These are phyloP conservation scores for Psephotus haematonotus DNA, from an alignment of 2,113 vertebrate species.

Conservation along the genomic window DNA sequence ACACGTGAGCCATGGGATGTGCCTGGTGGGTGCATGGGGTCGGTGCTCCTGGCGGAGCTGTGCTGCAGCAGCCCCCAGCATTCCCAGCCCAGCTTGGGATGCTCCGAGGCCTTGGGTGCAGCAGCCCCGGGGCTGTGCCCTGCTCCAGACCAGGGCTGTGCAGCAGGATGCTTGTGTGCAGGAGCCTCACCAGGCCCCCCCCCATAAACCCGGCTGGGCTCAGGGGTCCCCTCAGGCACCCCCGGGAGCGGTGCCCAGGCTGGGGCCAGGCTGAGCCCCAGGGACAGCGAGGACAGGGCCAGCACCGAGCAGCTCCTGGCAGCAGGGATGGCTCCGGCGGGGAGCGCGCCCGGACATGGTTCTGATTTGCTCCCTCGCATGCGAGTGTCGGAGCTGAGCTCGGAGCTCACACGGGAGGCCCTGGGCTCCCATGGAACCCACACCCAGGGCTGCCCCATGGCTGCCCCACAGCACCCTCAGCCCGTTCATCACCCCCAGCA, in stretches of 20 bases:
- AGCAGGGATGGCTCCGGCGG: not conserved
- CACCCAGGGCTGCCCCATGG: fast-evolving
- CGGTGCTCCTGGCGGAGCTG: not conserved
- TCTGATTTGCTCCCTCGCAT: not conserved
- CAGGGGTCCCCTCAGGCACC: not conserved
- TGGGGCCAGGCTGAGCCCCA: no score
- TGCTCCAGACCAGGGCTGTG: not conserved
- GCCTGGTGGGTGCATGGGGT: not conserved
- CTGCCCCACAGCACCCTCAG: not conserved
- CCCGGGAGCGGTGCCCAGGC: fast-evolving
- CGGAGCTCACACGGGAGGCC: not conserved
- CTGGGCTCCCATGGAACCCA: not conserved
- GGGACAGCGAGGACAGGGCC: not conserved
- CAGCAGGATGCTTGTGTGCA: fast-evolving
- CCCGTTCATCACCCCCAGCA: not conserved
- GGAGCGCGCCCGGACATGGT: not conserved
- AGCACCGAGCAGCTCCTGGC: not conserved
- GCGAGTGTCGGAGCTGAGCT: not conserved
- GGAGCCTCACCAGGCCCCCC: not conserved
- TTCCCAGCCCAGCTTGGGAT: not conserved
- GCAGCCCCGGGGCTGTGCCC: fast-evolving
- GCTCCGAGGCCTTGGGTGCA: fast-evolving
- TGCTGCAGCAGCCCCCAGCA: not conserved
- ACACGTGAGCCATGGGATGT: fast-evolving
- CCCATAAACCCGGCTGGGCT: not conserved